Conservation (phyloP, 2,888 invertebrate genomes). For the Choristoneura rosaceana region DNA sequence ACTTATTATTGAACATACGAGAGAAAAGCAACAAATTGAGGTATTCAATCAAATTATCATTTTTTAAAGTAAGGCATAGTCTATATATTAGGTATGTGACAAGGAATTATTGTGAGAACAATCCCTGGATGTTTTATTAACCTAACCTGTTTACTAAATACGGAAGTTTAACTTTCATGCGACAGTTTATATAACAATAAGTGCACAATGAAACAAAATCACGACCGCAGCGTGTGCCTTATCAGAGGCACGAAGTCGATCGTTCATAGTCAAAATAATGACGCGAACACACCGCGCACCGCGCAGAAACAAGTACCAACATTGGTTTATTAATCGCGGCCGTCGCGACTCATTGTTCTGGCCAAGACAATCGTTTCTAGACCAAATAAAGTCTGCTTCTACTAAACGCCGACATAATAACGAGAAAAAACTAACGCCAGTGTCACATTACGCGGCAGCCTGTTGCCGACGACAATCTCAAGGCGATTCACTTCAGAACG, state of each 20-base stretch:
- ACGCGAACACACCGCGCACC: conserved; percentile 59
- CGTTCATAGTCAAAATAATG: conserved; percentile 82
- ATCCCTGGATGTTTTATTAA: conserved; percentile 38
- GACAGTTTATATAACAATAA: conserved; percentile 69
- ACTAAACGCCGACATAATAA: conserved; percentile 64
- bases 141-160: conserved; percentile 38
- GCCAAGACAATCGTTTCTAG: conserved; percentile 78
- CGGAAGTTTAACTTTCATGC: conserved; percentile 68
- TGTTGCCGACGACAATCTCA: conserved; percentile 53
- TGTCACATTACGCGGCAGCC: conserved; percentile 64
- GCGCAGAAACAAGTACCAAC: conserved; percentile 71
- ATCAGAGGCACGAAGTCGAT: conserved; percentile 76
- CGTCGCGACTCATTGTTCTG: conserved; percentile 75
- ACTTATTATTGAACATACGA: neutral
- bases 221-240: conserved; percentile 68
- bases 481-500: conserved; percentile 44
- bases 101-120: neutral
- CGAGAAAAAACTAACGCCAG: conserved; percentile 64
- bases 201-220: conserved; percentile 55
- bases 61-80: too few relatives aligned
- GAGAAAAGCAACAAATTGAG: neutral
- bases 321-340: conserved; percentile 80
- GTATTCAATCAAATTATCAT: too few relatives aligned
- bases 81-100: too few relatives aligned
- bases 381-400: conserved; percentile 77